These are phyloP conservation scores for Epinephelus malabaricus DNA, from an alignment of 2,797 vertebrate genomes.

Conservation along the genomic window DNA sequence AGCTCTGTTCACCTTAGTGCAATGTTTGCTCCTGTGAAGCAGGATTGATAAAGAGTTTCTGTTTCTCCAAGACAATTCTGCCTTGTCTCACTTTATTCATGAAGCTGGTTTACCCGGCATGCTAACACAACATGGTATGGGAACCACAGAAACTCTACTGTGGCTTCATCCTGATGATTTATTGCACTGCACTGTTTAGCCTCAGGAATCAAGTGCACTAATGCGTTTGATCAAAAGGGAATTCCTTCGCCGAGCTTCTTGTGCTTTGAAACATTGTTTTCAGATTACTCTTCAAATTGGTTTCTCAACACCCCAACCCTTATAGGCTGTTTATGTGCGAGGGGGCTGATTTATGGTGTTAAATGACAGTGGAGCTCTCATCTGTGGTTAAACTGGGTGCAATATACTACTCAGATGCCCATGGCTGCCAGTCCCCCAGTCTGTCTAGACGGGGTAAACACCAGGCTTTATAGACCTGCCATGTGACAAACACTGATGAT, in stretches of 20 bases:
- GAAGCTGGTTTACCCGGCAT: constrained; percentile 9
- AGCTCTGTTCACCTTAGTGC: constrained; percentile 47
- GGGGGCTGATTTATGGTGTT: constrained; percentile 75
- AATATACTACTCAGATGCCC: constrained; percentile 66
- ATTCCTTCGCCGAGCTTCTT: constrained; percentile 47
- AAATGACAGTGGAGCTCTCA: constrained; percentile 75
- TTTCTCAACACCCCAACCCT: constrained; percentile 44
- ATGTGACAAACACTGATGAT: constrained; percentile 72
- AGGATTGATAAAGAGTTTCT: constrained; percentile 13
- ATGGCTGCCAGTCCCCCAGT: constrained; percentile 66
- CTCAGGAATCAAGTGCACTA: constrained; percentile 52
- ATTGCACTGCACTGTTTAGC: constrained; percentile 38
- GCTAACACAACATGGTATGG: constrained; percentile 19
- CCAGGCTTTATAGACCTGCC: constrained; percentile 69
- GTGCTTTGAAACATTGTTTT: constrained; percentile 53
- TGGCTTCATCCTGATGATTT: constrained; percentile 47
- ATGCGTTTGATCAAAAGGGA: constrained; percentile 59
- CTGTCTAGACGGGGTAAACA: constrained; percentile 84
- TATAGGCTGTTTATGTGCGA: constrained; percentile 54
- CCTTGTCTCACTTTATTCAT: constrained; percentile 26
- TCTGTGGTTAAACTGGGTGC: constrained; percentile 78
- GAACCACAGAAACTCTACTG: constrained; percentile 41
- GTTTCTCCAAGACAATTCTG: constrained; percentile 22
- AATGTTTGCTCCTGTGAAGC: constrained; percentile 42
- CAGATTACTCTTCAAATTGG: constrained; percentile 45